phyloP scores from a whole-genome alignment of 2,888 invertebrate genomes.

The Nymphalis c-album region DNA sequence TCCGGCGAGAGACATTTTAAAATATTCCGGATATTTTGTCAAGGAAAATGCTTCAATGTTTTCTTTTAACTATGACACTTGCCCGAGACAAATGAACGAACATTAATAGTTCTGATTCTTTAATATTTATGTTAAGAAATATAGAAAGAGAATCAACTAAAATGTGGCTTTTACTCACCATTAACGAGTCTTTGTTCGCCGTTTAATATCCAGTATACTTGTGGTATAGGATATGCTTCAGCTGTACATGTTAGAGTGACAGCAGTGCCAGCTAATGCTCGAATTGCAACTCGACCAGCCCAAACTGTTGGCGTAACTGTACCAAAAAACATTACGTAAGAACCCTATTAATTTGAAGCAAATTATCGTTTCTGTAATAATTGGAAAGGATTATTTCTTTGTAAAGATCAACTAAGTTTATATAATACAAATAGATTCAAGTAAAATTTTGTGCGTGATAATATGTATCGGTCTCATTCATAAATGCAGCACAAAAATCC shows the following conservation, averaged over 20 bases:
- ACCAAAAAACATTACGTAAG: neutral
- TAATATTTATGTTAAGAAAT: neutral
- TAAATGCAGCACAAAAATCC: neutral
- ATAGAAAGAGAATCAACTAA: neutral
- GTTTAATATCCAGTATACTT: conserved; percentile 87
- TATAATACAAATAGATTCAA: neutral
- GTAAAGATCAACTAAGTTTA: no score
- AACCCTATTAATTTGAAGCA: no score
- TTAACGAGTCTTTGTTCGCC: conserved; percentile 83
- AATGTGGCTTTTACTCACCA: conserved; percentile 61
- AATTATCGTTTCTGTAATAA: no score
- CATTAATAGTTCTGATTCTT: conserved; percentile 3
- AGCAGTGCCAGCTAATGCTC: conserved; percentile 84
- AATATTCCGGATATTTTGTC: conserved; percentile 28
- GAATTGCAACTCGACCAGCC: conserved; percentile 87
- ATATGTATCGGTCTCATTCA: no score
- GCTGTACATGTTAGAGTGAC: conserved; percentile 87
- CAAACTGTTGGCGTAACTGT: conserved; percentile 88
- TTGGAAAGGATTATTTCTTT: no score
- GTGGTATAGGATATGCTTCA: conserved; percentile 87
- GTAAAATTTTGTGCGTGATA: neutral
- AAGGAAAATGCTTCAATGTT: conserved; percentile 13
- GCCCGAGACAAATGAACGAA: neutral
- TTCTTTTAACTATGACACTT: conserved; percentile 21
- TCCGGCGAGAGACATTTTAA: conserved; percentile 25